A percentile compares a stretch with the other conserved stretches of the same genome.
Evolutionary conservation across 2,888 invertebrate species (phyloP).

Genomic region (Caenorhabditis sulstoni): DNA sequence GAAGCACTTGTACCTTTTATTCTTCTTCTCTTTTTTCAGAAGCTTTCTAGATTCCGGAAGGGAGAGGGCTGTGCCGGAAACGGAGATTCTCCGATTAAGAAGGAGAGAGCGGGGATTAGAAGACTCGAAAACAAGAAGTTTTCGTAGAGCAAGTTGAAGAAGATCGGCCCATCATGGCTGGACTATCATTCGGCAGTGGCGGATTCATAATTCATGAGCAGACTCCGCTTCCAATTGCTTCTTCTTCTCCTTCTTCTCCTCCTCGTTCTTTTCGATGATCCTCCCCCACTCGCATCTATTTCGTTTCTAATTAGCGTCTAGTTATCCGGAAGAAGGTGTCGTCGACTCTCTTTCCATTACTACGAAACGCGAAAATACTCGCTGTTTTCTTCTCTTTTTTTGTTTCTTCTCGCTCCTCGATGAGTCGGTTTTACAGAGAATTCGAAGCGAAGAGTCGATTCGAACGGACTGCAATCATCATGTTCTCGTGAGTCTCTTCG

Average conservation of each 20-base stretch:
- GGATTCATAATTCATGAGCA: constrained; percentile 12
- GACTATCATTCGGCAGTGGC: not conserved
- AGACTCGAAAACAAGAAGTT: not conserved
- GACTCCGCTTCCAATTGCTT: constrained; percentile 6
- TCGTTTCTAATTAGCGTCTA: constrained; percentile 37
- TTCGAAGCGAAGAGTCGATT: not conserved
- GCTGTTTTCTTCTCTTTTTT: not conserved
- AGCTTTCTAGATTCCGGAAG: not conserved
- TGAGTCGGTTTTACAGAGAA: not conserved
- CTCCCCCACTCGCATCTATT: not conserved
- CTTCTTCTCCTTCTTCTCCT: too few species aligned
- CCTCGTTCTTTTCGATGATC: too few species aligned
- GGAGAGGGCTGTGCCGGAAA: not conserved
- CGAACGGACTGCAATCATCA: not conserved
- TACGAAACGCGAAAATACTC: not conserved
- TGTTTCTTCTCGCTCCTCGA: constrained; percentile 2
- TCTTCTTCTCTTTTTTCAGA: not conserved
- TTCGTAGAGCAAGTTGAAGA: not conserved
- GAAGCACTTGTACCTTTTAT: not conserved
- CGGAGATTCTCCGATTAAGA: not conserved
- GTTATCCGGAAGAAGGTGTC: constrained; percentile 24
- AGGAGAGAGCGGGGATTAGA: not conserved
- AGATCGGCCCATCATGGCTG: not conserved
- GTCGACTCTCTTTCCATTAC: not conserved
- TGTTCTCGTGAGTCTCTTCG: constrained; percentile 37